Conservation (phyloP, 2,888 invertebrate species). For the Drosophila sordidapex region DNA sequence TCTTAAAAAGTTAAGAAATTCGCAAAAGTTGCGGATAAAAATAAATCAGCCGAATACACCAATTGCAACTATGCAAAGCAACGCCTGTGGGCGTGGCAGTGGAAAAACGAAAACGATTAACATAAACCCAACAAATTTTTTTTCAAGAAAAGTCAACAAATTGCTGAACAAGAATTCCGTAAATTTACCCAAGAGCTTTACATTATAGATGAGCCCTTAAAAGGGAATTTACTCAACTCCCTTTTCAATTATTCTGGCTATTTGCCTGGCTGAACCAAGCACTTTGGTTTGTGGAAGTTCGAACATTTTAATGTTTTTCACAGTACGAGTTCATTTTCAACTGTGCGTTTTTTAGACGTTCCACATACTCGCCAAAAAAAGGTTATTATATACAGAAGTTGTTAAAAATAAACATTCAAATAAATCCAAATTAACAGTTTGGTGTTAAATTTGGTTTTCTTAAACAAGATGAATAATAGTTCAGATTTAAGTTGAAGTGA, state of each 20-base stretch:
- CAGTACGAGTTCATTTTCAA: background rate
- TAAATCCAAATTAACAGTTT: background rate
- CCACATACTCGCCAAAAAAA: background rate
- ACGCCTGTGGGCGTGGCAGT: constrained; percentile 15
- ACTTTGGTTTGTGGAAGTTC: background rate
- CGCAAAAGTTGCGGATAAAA: constrained; percentile 21
- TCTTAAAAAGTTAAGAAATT: constrained; percentile 18
- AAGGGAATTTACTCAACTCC: background rate
- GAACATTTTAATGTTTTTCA: background rate
- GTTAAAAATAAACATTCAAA: background rate
- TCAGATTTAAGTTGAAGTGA: background rate
- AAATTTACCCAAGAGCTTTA: constrained; percentile 35
- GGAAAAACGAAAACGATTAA: constrained; percentile 19
- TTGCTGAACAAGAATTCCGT: background rate
- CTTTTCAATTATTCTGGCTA: constrained; percentile 9
- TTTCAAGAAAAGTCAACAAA: constrained; percentile 19
- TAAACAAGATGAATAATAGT: background rate
- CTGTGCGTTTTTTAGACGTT: background rate
- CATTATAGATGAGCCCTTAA: constrained; percentile 30
- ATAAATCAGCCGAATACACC: background rate
- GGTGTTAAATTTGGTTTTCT: background rate
- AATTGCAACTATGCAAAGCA: constrained; percentile 5
- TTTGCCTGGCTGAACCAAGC: background rate
- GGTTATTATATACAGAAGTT: background rate
- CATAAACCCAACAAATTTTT: constrained; percentile 12